phyloP scores from a whole-genome alignment of 1,140 invertebrate genomes.

The Melitaea cinxia region DNA sequence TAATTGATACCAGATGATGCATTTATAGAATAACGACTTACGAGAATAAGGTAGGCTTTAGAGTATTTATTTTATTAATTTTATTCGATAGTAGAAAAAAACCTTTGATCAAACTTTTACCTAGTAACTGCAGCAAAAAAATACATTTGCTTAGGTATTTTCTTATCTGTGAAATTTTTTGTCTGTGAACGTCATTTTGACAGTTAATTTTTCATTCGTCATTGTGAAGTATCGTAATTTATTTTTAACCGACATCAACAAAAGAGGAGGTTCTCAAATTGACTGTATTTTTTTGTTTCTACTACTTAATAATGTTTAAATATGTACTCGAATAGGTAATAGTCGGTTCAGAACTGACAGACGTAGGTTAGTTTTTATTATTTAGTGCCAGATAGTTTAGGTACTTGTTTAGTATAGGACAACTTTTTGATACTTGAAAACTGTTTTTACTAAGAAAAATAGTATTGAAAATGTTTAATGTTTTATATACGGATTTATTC shows the following conservation, averaged over 20 bases:
- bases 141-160: no score
- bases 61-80: slow-evolving; percentile 12
- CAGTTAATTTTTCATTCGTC: no score
- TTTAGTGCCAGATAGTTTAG: slow-evolving; percentile 47
- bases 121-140: no score
- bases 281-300: no score
- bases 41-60: slow-evolving; percentile 2
- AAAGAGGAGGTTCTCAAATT: no score
- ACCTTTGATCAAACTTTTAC: neutral
- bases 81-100: neutral
- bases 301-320: neutral
- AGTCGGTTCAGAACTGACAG: slow-evolving; percentile 46
- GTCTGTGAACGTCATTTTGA: no score
- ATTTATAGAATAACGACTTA: slow-evolving; percentile 56
- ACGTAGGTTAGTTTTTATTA: slow-evolving; percentile 38
- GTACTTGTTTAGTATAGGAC: slow-evolving; percentile 18
- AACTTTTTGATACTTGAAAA: slow-evolving; percentile 12
- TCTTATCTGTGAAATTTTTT: no score
- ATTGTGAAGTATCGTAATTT: no score
- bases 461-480: neutral
- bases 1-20: slow-evolving; percentile 62
- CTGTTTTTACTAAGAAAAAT: neutral
- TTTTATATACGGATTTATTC: no score
- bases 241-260: no score
- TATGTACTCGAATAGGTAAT: slow-evolving; percentile 20